Base-by-base conservation (phyloP, 2,113 vertebrate species). In the Nipponia nippon region DNA sequence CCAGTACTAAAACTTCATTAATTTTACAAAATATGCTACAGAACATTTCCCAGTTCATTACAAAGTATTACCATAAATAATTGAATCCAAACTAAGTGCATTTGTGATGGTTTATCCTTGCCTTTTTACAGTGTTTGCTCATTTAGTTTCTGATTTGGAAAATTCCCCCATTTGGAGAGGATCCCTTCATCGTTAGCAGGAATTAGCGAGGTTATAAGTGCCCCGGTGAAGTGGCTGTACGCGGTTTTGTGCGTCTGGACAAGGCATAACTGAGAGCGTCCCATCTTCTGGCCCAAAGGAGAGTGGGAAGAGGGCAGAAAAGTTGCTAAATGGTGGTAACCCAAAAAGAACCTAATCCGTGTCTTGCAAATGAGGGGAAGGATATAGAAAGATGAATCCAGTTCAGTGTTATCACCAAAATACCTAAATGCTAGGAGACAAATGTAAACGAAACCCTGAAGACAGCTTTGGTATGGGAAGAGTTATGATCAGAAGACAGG, bases 11-110 rank as follows among this genome's bases (percentile, higher is more conserved):
- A 97, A 96, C 94, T 90, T 94, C 97, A 97, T 97, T 97, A 96
- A 97, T 96, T 95, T 97, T 96, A 96, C 91, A 97, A 89, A 90
- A 77, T 71, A 70, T 1, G 44, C 70, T 65, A 38, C 79, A 67
- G 90, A 95, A 75, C 87, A 90, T 77, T 93, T 95, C 95, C 91
- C 69, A 96, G 95, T 91, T 95, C 91, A 95, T 97, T 91, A 97
- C 7, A 4, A 79, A 81, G 73, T 50, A 96, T 86, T 90, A 63
- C 86, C 87, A 95, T 97, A 95, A 97, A 98, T 96, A 97, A 98
- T 83, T 97, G 87, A 98, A 93, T 83, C 73, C 79, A 77, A 92
- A 83, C 73, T 65, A 89, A 97, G 95, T 95, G 96, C 83, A 70
- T 69, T 87, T 69, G 77, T 59, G 75, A 58, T 75, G 83, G 77